Evolutionary conservation across 2,888 invertebrate genomes (phyloP).

Genomic region (Drosophila pegasa): DNA sequence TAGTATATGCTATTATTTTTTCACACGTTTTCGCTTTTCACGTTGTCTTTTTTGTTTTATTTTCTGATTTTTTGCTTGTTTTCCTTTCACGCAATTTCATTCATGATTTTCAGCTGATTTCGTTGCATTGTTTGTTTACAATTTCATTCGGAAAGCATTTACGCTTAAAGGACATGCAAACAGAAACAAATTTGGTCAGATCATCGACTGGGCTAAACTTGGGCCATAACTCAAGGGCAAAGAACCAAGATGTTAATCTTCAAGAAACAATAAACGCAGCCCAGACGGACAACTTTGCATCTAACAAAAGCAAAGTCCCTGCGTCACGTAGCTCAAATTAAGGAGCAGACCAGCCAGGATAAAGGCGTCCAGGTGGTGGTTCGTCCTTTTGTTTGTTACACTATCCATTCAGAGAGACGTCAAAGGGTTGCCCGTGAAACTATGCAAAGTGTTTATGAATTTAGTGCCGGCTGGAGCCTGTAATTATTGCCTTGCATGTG

Average conservation of each 20-base stretch:
- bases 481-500: slow-evolving; percentile 69
- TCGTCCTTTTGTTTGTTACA: slow-evolving; percentile 72
- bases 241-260: slow-evolving; percentile 69
- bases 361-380: slow-evolving; percentile 45
- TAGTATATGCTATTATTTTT: slow-evolving; percentile 37
- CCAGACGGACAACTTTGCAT: slow-evolving; percentile 41
- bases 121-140: slow-evolving; percentile 34
- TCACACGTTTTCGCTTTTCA: slow-evolving; percentile 66
- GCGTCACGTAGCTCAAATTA: slow-evolving; percentile 67
- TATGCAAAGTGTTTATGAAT: slow-evolving; percentile 82
- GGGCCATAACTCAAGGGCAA: slow-evolving; percentile 58
- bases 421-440: slow-evolving; percentile 58
- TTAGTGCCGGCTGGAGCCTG: slow-evolving; percentile 56
- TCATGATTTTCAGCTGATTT: slow-evolving; percentile 67
- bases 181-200: slow-evolving; percentile 38
- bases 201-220: slow-evolving; percentile 48
- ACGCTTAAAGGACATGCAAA: slow-evolving; percentile 17
- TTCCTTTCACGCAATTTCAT: slow-evolving; percentile 59
- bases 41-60: slow-evolving; percentile 6
- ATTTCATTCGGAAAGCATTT: slow-evolving; percentile 9
- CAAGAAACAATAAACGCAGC: slow-evolving; percentile 64
- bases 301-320: slow-evolving; percentile 54
- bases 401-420: slow-evolving; percentile 29
- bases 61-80: slow-evolving; percentile 33
- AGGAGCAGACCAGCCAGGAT: slow-evolving; percentile 40